phyloP scores from a whole-genome alignment of 53 echinoderm and acorn worm species.

The Henricia sp. region DNA sequence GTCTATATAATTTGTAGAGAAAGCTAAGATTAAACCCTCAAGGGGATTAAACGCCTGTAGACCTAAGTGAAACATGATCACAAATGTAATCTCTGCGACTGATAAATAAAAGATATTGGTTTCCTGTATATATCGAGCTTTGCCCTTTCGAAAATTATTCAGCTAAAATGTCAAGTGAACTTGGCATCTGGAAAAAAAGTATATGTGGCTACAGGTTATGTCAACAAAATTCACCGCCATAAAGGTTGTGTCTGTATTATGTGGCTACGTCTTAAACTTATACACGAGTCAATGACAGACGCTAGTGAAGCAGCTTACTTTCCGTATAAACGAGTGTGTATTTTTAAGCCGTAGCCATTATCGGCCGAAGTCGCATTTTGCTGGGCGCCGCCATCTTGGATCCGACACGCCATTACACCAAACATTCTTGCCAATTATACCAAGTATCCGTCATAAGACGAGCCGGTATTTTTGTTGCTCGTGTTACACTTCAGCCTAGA shows the following conservation, averaged over 20 bases:
- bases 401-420: constrained; percentile 8
- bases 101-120: too few species aligned
- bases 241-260: too few species aligned
- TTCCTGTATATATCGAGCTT: too few species aligned
- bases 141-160: too few species aligned
- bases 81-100: too few species aligned
- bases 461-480: constrained; percentile 26
- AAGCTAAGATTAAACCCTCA: too few species aligned
- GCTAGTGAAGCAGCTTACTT: not conserved
- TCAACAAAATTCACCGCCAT: not conserved
- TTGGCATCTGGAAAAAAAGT: too few species aligned
- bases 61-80: too few species aligned
- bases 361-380: too few species aligned
- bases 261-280: not conserved
- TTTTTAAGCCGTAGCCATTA: not conserved
- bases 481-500: not conserved
- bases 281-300: not conserved
- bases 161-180: too few species aligned
- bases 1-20: too few species aligned
- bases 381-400: not conserved
- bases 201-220: not conserved
- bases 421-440: constrained; percentile 20
- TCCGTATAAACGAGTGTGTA: not conserved
- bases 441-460: constrained; percentile 34
- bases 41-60: too few species aligned